These are phyloP conservation scores for Myotis lucifugus DNA, from an alignment of 2,113 vertebrate genomes.

Conservation along the genomic window DNA sequence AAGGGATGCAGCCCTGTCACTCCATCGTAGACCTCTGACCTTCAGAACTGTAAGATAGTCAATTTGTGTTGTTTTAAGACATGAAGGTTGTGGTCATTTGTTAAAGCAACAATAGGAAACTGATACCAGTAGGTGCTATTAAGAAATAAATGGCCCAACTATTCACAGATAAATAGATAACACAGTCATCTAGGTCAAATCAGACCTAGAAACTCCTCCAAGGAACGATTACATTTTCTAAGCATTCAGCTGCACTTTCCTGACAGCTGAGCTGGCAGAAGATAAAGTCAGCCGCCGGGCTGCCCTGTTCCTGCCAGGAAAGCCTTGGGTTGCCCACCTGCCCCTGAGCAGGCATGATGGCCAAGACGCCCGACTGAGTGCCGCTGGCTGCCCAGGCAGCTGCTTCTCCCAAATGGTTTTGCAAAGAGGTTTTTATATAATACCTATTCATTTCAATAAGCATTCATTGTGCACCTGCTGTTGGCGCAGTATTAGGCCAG, in stretches of 20 bases:
- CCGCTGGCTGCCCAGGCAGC: background rate
- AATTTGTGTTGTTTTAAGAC: background rate
- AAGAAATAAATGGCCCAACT: background rate
- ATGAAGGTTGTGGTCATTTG: background rate
- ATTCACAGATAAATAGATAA: background rate
- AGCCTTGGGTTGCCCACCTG: slow-evolving; percentile 2
- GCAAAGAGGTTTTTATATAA: slow-evolving; percentile 33
- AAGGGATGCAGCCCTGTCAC: background rate
- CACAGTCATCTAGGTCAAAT: background rate
- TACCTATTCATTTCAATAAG: slow-evolving; percentile 38
- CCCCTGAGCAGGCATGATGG: background rate
- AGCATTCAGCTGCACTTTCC: slow-evolving; percentile 10
- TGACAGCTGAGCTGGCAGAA: background rate
- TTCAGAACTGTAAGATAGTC: background rate
- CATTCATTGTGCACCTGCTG: background rate
- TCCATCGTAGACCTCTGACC: background rate
- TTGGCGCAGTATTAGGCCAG: background rate
- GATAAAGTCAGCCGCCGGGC: background rate
- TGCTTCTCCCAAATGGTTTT: slow-evolving; percentile 21
- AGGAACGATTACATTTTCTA: background rate
- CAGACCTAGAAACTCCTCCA: background rate
- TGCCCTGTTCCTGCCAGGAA: background rate
- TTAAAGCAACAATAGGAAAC: background rate
- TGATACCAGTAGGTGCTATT: background rate
- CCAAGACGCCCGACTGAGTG: background rate